These are phyloP conservation scores for Drosophila buzzatii DNA, from an alignment of 2,888 invertebrate genomes.

Conservation along the genomic window DNA sequence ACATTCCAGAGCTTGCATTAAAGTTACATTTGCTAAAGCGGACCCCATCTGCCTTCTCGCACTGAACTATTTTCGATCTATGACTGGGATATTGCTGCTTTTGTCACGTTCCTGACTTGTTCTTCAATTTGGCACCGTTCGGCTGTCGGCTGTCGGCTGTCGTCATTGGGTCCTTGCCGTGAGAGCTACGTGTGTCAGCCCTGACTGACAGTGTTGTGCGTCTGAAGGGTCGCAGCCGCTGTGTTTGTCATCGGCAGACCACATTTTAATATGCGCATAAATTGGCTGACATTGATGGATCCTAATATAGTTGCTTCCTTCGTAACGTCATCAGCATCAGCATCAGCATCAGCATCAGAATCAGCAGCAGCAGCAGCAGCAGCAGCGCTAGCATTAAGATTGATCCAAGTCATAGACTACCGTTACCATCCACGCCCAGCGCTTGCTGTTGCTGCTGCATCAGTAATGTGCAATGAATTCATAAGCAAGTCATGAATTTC, in stretches of 20 bases:
- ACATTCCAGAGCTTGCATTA: conserved; percentile 43
- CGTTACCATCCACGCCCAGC: not conserved
- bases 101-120: conserved; percentile 72
- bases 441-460: conserved; percentile 42
- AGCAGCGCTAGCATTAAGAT: not conserved
- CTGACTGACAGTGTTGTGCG: conserved; percentile 7
- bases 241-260: conserved; percentile 78
- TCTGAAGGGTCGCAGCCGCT: conserved; percentile 40
- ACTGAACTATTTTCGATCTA: conserved; percentile 18
- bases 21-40: conserved; percentile 50
- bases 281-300: conserved; percentile 80
- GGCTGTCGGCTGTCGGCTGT: conserved; percentile 36
- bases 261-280: conserved; percentile 80
- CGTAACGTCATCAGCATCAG: conserved; percentile 41
- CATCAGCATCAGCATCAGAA: conserved; percentile 20
- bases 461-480: conserved; percentile 70
- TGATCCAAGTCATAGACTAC: not conserved
- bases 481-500: conserved; percentile 55
- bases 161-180: conserved; percentile 18
- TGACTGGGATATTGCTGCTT: conserved; percentile 36
- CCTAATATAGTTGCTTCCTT: conserved; percentile 74
- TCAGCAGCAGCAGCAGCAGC: conserved; percentile 5
- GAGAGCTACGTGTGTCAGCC: conserved; percentile 15
- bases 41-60: not conserved
- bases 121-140: conserved; percentile 62